A percentile compares a stretch with the other conserved stretches of the same genome.
Conservation (phyloP, 2,888 invertebrate genomes). For the Prosopocoilus inquinatus region DNA sequence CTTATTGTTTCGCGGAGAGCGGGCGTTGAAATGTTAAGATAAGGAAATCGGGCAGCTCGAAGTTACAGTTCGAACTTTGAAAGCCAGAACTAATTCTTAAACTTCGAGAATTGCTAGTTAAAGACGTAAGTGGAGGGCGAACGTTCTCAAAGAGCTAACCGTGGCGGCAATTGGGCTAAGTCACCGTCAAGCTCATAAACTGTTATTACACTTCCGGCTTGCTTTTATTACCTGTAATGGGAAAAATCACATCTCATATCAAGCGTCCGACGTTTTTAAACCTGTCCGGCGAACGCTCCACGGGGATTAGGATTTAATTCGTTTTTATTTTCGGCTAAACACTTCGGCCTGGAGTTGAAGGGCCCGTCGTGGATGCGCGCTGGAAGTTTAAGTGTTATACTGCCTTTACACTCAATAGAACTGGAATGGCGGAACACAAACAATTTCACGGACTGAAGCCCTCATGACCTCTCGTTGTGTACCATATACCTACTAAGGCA, state of each 20-base stretch:
- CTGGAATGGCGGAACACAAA: conserved; percentile 37
- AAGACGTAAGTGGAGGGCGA: conserved; percentile 23
- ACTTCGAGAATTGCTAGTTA: conserved; percentile 21
- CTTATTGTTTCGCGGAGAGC: too few species aligned
- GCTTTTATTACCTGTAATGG: conserved; percentile 17
- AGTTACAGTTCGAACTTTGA: background rate
- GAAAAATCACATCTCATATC: conserved; percentile 4
- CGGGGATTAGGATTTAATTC: conserved; percentile 16
- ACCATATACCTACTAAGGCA: conserved; percentile 21
- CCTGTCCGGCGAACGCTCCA: too few species aligned
- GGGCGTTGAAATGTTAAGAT: too few species aligned
- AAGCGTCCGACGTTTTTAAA: too few species aligned
- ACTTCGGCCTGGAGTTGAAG: conserved; percentile 5
- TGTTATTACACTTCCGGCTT: conserved; percentile 25
- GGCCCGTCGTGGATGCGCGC: conserved; percentile 11
- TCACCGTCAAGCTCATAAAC: conserved; percentile 26
- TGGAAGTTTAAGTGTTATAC: conserved; percentile 26
- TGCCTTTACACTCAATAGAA: conserved; percentile 33
- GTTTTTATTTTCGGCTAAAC: conserved; percentile 9
- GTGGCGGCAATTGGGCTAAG: conserved; percentile 19
- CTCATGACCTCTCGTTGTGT: conserved; percentile 34
- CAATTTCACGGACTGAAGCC: conserved; percentile 38
- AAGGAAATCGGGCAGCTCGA: too few species aligned
- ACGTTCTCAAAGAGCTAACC: conserved; percentile 23
- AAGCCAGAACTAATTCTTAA: conserved; percentile 20